phyloP scores from a whole-genome alignment of 2,888 invertebrate species.

The Dasypolia templi region DNA sequence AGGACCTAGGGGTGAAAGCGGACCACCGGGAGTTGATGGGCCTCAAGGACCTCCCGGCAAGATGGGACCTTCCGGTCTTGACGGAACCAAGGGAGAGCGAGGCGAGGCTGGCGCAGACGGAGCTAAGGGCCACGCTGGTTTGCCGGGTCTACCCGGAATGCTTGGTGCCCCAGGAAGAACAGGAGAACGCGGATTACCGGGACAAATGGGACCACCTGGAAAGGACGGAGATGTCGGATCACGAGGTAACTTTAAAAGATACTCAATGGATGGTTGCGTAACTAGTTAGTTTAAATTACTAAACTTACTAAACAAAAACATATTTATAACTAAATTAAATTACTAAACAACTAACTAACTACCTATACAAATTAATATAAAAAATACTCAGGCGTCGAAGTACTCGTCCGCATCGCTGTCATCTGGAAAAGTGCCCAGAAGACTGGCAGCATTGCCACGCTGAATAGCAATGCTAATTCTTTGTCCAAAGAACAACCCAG shows the following conservation, averaged over 20 bases:
- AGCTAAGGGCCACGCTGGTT: conserved; percentile 95
- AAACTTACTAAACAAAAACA: no score
- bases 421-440: no score
- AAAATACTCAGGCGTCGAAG: no score
- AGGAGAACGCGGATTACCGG: conserved; percentile 93
- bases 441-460: no score
- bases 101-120: conserved; percentile 93
- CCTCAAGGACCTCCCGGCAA: conserved; percentile 94
- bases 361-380: no score
- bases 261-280: neutral
- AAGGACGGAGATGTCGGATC: conserved; percentile 94
- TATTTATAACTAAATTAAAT: no score
- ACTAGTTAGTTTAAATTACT: neutral
- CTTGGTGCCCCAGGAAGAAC: conserved; percentile 92
- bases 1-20: conserved; percentile 93
- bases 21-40: conserved; percentile 94
- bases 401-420: no score
- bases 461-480: no score
- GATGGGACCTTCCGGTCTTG: conserved; percentile 93
- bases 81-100: conserved; percentile 92
- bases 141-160: conserved; percentile 95
- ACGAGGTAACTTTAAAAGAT: conserved; percentile 88
- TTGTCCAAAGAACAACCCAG: no score
- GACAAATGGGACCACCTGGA: conserved; percentile 92
- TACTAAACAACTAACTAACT: no score